Evolutionary conservation across 2,888 invertebrate species (phyloP).

Genomic region (Hyalella azteca): DNA sequence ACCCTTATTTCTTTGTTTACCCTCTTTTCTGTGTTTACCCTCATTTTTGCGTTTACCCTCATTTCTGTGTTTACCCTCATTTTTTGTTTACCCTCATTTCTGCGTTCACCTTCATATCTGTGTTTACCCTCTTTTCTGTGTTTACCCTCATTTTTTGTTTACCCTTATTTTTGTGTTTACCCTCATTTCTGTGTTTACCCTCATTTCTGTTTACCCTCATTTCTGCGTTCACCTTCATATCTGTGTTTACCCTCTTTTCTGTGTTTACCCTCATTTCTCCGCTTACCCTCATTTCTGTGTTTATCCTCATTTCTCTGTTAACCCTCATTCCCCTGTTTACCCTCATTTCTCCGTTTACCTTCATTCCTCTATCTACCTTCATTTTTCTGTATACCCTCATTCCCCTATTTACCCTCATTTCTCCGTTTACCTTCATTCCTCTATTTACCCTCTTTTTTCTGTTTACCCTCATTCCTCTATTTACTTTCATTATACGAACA

Average conservation of each 20-base stretch:
- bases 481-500: too few species aligned
- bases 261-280: not conserved
- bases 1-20: not conserved
- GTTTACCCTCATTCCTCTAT: too few species aligned
- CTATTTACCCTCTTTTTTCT: too few species aligned
- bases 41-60: not conserved
- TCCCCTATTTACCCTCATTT: too few species aligned
- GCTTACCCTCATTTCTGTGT: not conserved
- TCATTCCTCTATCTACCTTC: not conserved
- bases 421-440: too few species aligned
- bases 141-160: not conserved
- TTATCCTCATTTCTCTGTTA: not conserved
- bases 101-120: not conserved
- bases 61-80: not conserved
- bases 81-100: not conserved
- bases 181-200: not conserved
- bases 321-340: not conserved
- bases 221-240: not conserved
- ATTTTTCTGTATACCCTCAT: too few species aligned
- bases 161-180: not conserved
- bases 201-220: not conserved
- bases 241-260: not conserved
- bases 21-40: not conserved
- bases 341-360: not conserved
- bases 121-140: not conserved